Percentiles rank a stretch among this genome's conserved stretches.
Conservation (phyloP, 1,140 invertebrate species). For the Pristionchus pacificus region DNA sequence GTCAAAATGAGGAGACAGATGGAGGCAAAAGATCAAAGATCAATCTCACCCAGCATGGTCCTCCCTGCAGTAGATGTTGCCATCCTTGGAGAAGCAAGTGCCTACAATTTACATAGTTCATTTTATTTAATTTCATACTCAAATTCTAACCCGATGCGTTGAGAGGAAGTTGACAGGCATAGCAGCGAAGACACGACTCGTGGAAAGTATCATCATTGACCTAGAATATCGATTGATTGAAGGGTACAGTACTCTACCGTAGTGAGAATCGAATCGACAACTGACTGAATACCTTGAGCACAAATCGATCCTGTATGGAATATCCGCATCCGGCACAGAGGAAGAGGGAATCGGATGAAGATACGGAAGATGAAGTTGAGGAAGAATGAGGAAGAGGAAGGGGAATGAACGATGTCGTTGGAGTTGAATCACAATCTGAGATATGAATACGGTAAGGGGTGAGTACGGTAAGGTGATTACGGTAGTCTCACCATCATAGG, state of each 20-base stretch:
- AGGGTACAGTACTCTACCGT: neutral
- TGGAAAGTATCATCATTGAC: slow-evolving; percentile 32
- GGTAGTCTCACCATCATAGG: no score
- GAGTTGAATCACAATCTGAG: neutral
- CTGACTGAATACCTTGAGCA: slow-evolving; percentile 13
- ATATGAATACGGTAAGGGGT: no score
- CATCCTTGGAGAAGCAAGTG: slow-evolving; percentile 37
- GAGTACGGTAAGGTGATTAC: no score
- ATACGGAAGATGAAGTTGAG: no score
- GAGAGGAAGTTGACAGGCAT: slow-evolving; percentile 23
- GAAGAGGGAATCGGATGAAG: neutral
- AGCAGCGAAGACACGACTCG: slow-evolving; percentile 33
- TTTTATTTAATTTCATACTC: no score
- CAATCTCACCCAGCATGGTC: slow-evolving; percentile 34
- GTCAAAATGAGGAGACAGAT: neutral
- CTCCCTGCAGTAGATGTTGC: slow-evolving; percentile 33
- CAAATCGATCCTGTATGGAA: slow-evolving; percentile 10
- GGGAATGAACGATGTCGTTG: neutral
- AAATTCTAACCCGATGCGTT: no score
- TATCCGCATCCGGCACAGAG: slow-evolving; percentile 12
- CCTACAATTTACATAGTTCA: no score
- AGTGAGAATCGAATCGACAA: neutral
- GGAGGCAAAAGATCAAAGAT: neutral
- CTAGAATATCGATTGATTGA: slow-evolving; percentile 20
- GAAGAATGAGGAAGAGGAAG: no score